A percentile compares a stretch with the other conserved stretches of the same genome.
Conservation (phyloP, 2,113 vertebrate species). For the Pyrgilauda ruficollis region DNA sequence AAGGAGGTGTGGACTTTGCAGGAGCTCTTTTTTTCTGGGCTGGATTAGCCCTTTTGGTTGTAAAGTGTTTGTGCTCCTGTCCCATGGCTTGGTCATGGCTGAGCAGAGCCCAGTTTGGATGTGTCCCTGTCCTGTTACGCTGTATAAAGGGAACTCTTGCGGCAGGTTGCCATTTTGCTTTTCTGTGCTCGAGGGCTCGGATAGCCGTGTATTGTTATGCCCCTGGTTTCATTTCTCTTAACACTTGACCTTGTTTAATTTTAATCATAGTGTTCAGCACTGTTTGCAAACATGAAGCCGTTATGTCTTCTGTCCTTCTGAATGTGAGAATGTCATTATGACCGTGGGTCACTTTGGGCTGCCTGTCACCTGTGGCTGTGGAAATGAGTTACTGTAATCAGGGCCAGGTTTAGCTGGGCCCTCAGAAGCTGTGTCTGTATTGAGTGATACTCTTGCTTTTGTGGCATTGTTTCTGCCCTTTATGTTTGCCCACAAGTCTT, state of each 20-base stretch:
- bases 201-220: neutral
- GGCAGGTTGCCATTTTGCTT: neutral
- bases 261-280: slow-evolving; percentile 42
- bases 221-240: neutral
- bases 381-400: slow-evolving; percentile 43
- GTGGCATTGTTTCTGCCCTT: neutral
- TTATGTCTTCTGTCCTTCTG: slow-evolving; percentile 39
- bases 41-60: neutral
- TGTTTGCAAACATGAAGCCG: slow-evolving; percentile 49
- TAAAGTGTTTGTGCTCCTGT: neutral
- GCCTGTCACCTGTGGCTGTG: slow-evolving; percentile 57
- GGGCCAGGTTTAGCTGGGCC: neutral
- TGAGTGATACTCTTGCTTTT: neutral
- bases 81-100: fast-evolving
- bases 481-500: neutral
- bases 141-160: neutral
- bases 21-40: neutral
- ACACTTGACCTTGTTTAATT: slow-evolving; percentile 38
- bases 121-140: neutral
- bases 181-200: neutral
- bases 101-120: neutral
- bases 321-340: slow-evolving; percentile 49
- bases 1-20: neutral
- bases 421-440: neutral
- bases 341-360: slow-evolving; percentile 51